A percentile compares a stretch with the other conserved stretches of the same genome.
Evolutionary conservation across 2,797 vertebrate species (phyloP).

Genomic region (Enteromius fasciolatus): DNA sequence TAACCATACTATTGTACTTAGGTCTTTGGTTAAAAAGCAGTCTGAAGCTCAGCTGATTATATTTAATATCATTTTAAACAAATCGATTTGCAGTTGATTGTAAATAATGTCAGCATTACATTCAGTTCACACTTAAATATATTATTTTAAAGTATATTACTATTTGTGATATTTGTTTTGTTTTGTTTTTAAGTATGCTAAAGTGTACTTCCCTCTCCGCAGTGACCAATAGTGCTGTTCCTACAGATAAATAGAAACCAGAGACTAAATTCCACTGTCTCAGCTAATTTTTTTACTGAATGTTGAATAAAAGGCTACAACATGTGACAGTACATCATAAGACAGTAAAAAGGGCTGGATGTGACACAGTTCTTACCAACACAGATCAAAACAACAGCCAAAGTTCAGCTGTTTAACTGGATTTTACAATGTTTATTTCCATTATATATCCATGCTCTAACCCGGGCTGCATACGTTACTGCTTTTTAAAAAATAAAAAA

Average conservation of each 20-base stretch:
- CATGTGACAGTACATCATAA: conserved; percentile 5
- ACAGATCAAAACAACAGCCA: conserved; percentile 8
- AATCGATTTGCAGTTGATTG: not conserved
- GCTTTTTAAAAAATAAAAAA: not conserved
- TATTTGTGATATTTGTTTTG: not conserved
- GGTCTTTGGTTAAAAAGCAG: not conserved
- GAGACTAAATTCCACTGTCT: not conserved
- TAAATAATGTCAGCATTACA: not conserved
- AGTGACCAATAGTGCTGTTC: not conserved
- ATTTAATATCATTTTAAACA: not conserved
- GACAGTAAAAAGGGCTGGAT: not conserved
- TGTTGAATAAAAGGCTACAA: not conserved
- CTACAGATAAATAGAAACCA: conserved; percentile 3
- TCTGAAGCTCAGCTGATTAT: not conserved
- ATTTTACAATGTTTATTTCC: not conserved
- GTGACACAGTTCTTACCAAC: not conserved
- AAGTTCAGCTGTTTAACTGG: not conserved
- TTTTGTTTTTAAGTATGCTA: not conserved
- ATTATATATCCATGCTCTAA: not conserved
- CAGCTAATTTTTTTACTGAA: not conserved
- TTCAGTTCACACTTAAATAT: not conserved
- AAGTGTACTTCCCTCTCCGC: not conserved
- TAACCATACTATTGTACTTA: not conserved
- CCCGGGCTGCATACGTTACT: not conserved
- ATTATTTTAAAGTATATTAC: not conserved